Conservation (phyloP, 2,888 invertebrate genomes). For the Andrena trimmerana region DNA sequence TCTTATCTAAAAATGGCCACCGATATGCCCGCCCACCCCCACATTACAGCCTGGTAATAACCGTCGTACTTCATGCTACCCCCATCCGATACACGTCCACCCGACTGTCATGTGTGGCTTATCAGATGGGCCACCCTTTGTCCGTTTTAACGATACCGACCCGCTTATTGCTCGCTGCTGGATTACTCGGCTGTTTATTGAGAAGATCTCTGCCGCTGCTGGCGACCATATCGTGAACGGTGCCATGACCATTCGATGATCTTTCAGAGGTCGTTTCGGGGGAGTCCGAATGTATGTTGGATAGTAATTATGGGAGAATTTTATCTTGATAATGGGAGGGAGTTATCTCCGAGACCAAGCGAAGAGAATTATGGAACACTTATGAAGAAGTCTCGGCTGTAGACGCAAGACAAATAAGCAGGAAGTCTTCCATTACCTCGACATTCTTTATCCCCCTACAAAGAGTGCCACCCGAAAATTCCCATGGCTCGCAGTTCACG, state of each 20-base stretch:
- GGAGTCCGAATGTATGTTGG: neutral
- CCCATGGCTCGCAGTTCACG: neutral
- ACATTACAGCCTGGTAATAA: conserved; percentile 80
- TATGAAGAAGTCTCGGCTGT: neutral
- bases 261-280: neutral
- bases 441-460: no score
- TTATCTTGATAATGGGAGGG: conserved; percentile 6
- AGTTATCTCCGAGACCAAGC: neutral
- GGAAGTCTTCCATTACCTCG: no score
- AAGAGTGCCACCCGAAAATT: no score
- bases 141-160: conserved; percentile 25
- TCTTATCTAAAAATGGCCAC: conserved; percentile 78
- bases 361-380: neutral
- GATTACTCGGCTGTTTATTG: conserved; percentile 44
- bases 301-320: conserved; percentile 23
- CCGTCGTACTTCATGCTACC: conserved; percentile 61
- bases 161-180: conserved; percentile 36
- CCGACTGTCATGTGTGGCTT: conserved; percentile 44
- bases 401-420: no score
- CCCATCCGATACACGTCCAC: conserved; percentile 31
- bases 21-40: conserved; percentile 68
- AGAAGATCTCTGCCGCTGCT: neutral
- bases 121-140: conserved; percentile 50
- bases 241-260: neutral
- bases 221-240: neutral